phyloP scores from a whole-genome alignment of 2,888 invertebrate species.

The Lypha dubia region DNA sequence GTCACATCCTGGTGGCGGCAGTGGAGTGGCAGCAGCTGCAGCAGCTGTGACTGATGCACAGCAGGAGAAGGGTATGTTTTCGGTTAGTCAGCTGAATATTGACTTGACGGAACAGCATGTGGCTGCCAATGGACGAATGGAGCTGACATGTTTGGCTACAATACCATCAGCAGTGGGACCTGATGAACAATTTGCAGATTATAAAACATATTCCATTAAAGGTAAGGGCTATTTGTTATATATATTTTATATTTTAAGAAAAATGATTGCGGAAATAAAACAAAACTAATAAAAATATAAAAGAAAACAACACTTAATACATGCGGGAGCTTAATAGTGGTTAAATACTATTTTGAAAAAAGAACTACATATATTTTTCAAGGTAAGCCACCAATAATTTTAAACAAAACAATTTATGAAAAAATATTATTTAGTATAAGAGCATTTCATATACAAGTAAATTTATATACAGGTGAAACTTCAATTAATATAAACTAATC shows the following conservation, averaged over 20 bases:
- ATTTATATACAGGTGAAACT: too few species aligned
- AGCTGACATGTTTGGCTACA: conserved; percentile 90
- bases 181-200: conserved; percentile 89
- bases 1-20: conserved; percentile 80
- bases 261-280: too few species aligned
- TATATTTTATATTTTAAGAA: not conserved
- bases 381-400: too few species aligned
- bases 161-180: conserved; percentile 90
- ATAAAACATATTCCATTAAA: conserved; percentile 88
- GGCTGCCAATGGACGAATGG: conserved; percentile 88
- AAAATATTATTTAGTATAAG: too few species aligned
- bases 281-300: too few species aligned
- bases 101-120: conserved; percentile 89
- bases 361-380: too few species aligned
- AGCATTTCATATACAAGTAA: too few species aligned
- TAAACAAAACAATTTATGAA: too few species aligned
- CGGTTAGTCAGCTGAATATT: conserved; percentile 89
- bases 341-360: too few species aligned
- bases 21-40: conserved; percentile 80
- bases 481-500: too few species aligned
- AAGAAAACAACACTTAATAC: too few species aligned
- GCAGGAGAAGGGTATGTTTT: conserved; percentile 82
- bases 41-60: conserved; percentile 80
- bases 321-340: too few species aligned
- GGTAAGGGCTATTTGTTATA: conserved; percentile 85